Evolutionary conservation across 2,797 vertebrate genomes (phyloP).

Genomic region (Champsocephalus esox): DNA sequence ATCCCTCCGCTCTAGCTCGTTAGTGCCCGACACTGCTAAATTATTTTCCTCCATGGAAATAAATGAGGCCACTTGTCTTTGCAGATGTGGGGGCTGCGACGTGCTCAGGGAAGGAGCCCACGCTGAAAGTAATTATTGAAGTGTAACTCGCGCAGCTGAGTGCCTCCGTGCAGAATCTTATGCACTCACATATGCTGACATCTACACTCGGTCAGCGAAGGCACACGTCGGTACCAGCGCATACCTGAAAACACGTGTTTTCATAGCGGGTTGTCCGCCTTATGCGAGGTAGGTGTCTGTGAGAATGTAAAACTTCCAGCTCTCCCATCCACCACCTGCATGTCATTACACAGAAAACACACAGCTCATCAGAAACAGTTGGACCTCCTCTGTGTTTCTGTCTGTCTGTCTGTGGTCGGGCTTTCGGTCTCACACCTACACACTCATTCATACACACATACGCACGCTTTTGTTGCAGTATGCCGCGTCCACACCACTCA

Average conservation of each 20-base stretch:
- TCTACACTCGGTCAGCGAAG: slow-evolving; percentile 49
- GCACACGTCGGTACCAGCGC: slow-evolving; percentile 7
- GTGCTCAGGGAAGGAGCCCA: slow-evolving; percentile 70
- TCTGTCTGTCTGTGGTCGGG: slow-evolving; percentile 57
- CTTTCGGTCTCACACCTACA: slow-evolving; percentile 57
- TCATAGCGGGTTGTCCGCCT: not conserved
- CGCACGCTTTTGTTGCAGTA: slow-evolving; percentile 43
- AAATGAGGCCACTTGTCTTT: slow-evolving; percentile 91
- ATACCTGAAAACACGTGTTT: slow-evolving; percentile 52
- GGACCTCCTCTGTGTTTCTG: slow-evolving; percentile 57
- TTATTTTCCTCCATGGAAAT: slow-evolving; percentile 88
- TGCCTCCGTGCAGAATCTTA: slow-evolving; percentile 44
- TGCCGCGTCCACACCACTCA: slow-evolving; percentile 60
- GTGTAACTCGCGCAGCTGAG: slow-evolving; percentile 68
- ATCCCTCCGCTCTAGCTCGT: slow-evolving; percentile 88
- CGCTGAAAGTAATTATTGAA: slow-evolving; percentile 80
- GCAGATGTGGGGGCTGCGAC: slow-evolving; percentile 83
- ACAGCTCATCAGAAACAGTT: slow-evolving; percentile 72
- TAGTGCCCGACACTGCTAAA: slow-evolving; percentile 88
- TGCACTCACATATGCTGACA: slow-evolving; percentile 55
- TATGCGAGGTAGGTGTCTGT: slow-evolving; percentile 34
- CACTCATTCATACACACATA: slow-evolving; percentile 37
- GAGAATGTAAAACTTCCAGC: slow-evolving; percentile 52
- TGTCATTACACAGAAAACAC: slow-evolving; percentile 57
- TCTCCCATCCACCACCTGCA: slow-evolving; percentile 49